Percentiles rank a stretch among this genome's conserved stretches.
phyloP scores from a whole-genome alignment of 2,888 invertebrate species.

The Sinodicranocentrus sp. region DNA sequence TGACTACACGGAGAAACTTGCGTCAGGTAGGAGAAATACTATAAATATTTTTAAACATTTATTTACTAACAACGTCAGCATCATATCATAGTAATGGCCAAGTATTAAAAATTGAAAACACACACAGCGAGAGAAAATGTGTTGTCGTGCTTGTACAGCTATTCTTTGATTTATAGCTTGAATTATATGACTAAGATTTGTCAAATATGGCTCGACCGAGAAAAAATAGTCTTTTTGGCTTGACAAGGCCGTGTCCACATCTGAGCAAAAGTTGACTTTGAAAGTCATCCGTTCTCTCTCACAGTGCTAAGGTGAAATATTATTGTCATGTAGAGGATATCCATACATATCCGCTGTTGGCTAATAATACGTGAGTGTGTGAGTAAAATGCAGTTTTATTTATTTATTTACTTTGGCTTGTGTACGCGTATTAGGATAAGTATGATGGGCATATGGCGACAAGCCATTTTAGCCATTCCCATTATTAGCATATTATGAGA shows the following conservation, averaged over 20 bases:
- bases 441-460: too few relatives aligned
- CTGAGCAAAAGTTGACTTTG: conserved; percentile 31
- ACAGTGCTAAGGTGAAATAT: too few relatives aligned
- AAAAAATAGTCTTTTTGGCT: conserved; percentile 65
- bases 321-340: background rate
- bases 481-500: conserved; percentile 9
- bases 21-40: conserved; percentile 84
- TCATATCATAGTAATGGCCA: too few relatives aligned
- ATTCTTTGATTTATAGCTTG: conserved; percentile 33
- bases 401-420: conserved; percentile 15
- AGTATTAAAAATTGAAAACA: too few relatives aligned
- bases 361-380: background rate
- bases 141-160: background rate
- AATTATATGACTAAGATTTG: conserved; percentile 37
- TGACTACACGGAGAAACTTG: conserved; percentile 93
- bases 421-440: background rate
- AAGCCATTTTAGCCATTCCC: background rate
- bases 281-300: conserved; percentile 27
- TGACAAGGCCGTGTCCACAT: conserved; percentile 52
- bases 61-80: too few relatives aligned
- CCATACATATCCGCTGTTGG: background rate
- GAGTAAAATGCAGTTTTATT: background rate
- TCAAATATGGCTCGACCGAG: conserved; percentile 65
- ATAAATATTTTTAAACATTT: too few relatives aligned
- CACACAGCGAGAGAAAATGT: too few relatives aligned